A percentile compares a stretch with the other conserved stretches of the same genome.
Conservation (phyloP, 2,113 vertebrate species). For the Condylura cristata region DNA sequence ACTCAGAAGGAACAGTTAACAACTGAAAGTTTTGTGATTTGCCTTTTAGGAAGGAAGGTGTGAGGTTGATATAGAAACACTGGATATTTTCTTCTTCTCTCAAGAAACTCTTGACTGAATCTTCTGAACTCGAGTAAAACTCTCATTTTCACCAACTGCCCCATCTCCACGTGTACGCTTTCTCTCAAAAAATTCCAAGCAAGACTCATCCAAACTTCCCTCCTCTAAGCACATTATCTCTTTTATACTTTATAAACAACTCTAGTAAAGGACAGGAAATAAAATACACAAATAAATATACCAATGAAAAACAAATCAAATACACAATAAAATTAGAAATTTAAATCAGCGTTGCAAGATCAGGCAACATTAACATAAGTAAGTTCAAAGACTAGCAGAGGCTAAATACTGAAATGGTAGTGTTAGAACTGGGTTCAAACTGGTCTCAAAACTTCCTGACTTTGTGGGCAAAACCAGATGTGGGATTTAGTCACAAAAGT, state of each 20-base stretch:
- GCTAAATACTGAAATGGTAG: background rate
- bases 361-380: background rate
- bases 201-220: background rate
- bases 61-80: background rate
- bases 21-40: slow-evolving; percentile 22
- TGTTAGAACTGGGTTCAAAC: background rate
- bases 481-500: background rate
- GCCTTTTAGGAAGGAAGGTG: slow-evolving; percentile 16
- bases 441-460: background rate
- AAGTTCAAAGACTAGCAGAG: background rate
- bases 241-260: background rate
- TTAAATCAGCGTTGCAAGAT: background rate
- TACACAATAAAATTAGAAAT: background rate
- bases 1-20: background rate
- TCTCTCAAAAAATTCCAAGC: background rate
- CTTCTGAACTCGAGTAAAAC: background rate
- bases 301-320: background rate
- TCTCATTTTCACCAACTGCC: background rate
- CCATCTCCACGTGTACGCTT: background rate
- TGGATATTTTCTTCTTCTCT: background rate
- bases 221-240: background rate
- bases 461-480: background rate
- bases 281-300: background rate
- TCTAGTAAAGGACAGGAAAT: background rate
- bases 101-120: background rate